Conservation (phyloP, 2,888 invertebrate species). For the Diaperis boleti region DNA sequence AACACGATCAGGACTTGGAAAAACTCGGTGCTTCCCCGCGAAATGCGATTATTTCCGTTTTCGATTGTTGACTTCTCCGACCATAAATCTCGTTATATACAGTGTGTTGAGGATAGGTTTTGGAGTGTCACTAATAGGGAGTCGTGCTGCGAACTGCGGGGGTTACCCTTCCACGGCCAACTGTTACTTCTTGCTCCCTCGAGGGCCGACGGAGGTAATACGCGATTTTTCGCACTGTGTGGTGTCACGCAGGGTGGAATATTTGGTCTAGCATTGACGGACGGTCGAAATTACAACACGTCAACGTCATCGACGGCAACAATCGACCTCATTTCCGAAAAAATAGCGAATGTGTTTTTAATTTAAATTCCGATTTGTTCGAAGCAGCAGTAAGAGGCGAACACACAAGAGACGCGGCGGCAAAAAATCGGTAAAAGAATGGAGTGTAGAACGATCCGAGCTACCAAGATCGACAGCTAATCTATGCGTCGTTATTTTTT, state of each 20-base stretch:
- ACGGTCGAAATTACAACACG: too few relatives aligned
- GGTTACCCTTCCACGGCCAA: conserved; percentile 56
- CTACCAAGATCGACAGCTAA: conserved; percentile 49
- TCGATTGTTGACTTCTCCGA: conserved; percentile 34
- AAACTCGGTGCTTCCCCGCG: conserved; percentile 6
- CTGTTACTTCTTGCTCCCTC: conserved; percentile 54
- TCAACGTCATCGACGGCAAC: neutral
- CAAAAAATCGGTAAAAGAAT: conserved; percentile 30
- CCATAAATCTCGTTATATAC: conserved; percentile 38
- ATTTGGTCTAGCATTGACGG: neutral
- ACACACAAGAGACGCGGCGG: conserved; percentile 4
- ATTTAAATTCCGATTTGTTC: conserved; percentile 35
- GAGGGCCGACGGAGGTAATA: neutral
- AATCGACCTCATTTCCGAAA: neutral
- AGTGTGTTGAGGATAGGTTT: conserved; percentile 40
- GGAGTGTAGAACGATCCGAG: conserved; percentile 31
- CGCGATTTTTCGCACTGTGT: conserved; percentile 52
- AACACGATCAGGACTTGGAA: conserved; percentile 32
- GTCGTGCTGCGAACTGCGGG: conserved; percentile 52
- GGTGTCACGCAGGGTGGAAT: neutral
- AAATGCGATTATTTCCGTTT: conserved; percentile 22
- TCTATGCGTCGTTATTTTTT: conserved; percentile 52
- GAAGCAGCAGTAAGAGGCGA: conserved; percentile 1
- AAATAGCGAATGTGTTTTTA: conserved; percentile 31
- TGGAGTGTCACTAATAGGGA: conserved; percentile 60